Base-by-base conservation (phyloP, 2,888 invertebrate species). In the Capitulum mitella region DNA sequence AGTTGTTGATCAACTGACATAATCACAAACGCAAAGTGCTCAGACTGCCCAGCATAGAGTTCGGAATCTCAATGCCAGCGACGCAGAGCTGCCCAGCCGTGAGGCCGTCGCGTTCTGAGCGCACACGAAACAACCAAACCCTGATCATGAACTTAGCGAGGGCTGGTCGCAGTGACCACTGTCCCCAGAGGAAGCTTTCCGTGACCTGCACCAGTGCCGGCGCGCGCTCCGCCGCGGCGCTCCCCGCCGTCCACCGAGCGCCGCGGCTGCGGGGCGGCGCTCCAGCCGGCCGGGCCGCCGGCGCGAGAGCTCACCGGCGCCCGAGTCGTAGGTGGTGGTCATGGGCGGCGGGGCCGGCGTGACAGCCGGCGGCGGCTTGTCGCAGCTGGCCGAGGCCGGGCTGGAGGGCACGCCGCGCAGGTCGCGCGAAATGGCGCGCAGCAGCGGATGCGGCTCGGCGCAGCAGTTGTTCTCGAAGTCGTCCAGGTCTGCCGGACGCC, bases 381-480 rank as follows among this genome's bases (percentile, higher is more conserved):
- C 89, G 83, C 94, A 94, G 83, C 91, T 89, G 19, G 85, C 87
- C 78, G 82, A 81, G 6, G 80, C 79, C 14, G 79, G 80, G 1
- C 80, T 54, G 6, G 80, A 77, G 3, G 80, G 77, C 19, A 80
- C 78, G 51, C 80, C 81, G 29, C 82, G 78, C 51, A 96, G 86
- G 0, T 91, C 94, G 32, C 92, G 88, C 81, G 93, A 93, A 3
- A 95, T 90, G 1, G 92, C 91, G 70, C 91, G 89, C 22, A 95
- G 87, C 74, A 95, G 85, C 0, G 95, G 93, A 82, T 90, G 94
- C 0, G 93, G 87, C 84, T 93, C 94, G 8, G 87, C 87, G 84
- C 95, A 95, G 85, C 95, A 96, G 1, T 90, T 89, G 85, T 95
- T 95, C 82, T 89, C 90, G 84, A 93, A 95, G 85, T 96, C 95